Evolutionary conservation across 1,140 invertebrate species (phyloP).

Genomic region (Drosophila nigrodunni): DNA sequence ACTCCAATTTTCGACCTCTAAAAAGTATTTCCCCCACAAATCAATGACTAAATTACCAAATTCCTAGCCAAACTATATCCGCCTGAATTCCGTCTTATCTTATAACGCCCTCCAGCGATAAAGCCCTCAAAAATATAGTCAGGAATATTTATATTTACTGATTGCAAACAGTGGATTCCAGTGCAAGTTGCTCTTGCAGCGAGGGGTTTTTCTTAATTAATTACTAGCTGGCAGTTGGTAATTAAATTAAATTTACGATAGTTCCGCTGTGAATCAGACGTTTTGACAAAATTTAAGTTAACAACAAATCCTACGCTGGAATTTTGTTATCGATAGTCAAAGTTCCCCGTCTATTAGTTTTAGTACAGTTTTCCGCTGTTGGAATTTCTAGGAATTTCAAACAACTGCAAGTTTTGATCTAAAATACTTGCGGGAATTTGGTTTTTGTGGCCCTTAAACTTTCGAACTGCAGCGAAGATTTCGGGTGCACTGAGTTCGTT

Average conservation of each 20-base stretch:
- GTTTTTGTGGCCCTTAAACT: constrained; percentile 22
- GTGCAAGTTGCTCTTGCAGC: not conserved
- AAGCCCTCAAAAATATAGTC: not conserved
- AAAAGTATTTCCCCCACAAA: too few relatives aligned
- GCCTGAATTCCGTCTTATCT: not conserved
- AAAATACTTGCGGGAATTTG: constrained; percentile 27
- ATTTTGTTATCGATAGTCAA: constrained; percentile 3
- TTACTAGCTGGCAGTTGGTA: not conserved
- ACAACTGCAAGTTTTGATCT: not conserved
- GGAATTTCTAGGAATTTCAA: not conserved
- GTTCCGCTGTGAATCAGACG: not conserved
- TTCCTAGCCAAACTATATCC: not conserved
- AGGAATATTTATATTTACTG: not conserved
- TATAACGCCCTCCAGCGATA: not conserved
- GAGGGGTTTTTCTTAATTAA: not conserved
- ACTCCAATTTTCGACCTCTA: too few relatives aligned
- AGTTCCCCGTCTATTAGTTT: not conserved
- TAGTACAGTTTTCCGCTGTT: constrained; percentile 4
- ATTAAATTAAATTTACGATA: not conserved
- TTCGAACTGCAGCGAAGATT: constrained; percentile 45
- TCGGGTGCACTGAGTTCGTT: constrained; percentile 43
- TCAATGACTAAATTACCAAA: not conserved
- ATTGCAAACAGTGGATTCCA: not conserved
- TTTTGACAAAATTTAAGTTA: not conserved
- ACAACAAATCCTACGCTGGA: constrained; percentile 1